These are phyloP conservation scores for Isichthys henryi DNA, from an alignment of 2,113 vertebrate species.

Conservation along the genomic window DNA sequence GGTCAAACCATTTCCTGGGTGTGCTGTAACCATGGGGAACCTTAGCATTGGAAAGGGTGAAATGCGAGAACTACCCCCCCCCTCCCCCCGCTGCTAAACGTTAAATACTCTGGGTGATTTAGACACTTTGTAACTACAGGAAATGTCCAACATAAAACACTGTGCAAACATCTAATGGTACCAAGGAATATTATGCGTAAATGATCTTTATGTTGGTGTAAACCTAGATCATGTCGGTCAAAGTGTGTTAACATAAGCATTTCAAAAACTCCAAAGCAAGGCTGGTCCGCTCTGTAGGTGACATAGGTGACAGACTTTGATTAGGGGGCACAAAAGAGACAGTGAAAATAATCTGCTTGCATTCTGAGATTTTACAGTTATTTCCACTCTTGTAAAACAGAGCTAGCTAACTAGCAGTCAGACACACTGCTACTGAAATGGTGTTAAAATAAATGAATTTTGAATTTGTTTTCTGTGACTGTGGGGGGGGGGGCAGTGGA, in stretches of 20 bases:
- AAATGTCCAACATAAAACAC: neutral
- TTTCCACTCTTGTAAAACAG: neutral
- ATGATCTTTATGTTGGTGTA: neutral
- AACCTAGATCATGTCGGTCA: neutral
- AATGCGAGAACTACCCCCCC: neutral
- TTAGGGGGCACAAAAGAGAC: neutral
- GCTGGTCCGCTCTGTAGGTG: neutral
- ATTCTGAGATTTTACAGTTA: neutral
- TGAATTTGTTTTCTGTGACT: too few relatives aligned
- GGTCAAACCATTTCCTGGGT: neutral
- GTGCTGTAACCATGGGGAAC: neutral
- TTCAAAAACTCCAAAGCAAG: neutral
- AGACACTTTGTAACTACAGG: neutral
- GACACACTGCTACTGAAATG: neutral
- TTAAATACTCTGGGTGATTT: neutral
- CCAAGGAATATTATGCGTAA: neutral
- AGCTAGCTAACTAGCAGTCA: neutral
- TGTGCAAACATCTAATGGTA: neutral
- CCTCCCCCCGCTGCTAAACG: neutral
- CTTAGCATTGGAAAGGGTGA: neutral
- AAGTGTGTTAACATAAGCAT: neutral
- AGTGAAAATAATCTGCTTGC: neutral
- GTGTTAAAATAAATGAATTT: too few relatives aligned
- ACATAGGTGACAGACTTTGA: neutral
- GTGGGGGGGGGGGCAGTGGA: neutral